Evolutionary conservation across 1,140 invertebrate genomes (phyloP).

Genomic region (Portunus trituberculatus): DNA sequence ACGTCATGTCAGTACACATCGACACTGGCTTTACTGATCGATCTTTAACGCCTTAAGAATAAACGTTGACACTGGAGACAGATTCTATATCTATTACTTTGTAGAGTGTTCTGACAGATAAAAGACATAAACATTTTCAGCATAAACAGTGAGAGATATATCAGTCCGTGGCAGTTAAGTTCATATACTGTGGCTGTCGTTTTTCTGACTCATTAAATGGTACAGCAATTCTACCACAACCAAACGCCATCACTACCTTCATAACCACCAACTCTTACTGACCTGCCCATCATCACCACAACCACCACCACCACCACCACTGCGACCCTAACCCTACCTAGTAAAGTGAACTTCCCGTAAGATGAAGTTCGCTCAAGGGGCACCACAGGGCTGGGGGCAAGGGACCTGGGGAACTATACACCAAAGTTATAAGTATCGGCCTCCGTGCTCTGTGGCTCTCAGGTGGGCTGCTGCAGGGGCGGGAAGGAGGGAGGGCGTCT

Average conservation of each 20-base stretch:
- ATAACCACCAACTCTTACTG: not conserved
- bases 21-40: no score
- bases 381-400: not conserved
- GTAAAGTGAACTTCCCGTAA: not conserved
- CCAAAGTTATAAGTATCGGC: constrained; percentile 13
- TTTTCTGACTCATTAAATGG: no score
- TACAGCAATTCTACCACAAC: not conserved
- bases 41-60: no score
- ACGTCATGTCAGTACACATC: no score
- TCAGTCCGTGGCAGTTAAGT: no score
- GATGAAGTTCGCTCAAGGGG: not conserved
- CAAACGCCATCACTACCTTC: not conserved
- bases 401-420: not conserved
- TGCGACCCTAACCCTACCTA: not conserved
- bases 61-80: no score
- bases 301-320: not conserved
- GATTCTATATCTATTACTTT: no score
- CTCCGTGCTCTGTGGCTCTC: not conserved
- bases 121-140: no score
- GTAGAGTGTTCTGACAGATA: no score
- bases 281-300: not conserved
- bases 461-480: not conserved
- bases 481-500: not conserved
- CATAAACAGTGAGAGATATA: no score
- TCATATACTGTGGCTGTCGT: no score